Evolutionary conservation across 2,797 vertebrate species (phyloP), one percentile per base, ranked within the genome.

Genomic region (Myiotriccus ornatus): DNA sequence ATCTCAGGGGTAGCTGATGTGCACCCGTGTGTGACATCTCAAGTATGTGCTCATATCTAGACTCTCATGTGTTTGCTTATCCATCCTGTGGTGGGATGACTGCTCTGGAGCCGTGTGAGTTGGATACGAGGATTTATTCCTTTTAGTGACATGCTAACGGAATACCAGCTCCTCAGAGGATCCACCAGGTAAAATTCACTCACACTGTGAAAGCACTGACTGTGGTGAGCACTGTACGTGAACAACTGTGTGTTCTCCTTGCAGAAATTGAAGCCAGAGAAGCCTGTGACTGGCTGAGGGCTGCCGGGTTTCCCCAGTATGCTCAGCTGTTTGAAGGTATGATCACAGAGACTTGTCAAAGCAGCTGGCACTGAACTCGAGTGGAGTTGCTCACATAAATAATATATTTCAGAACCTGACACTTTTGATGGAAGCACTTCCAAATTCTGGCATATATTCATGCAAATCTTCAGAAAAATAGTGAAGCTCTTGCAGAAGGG

Each of bases 211-310:
- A 74, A 79, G 62, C 37, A 6, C 13, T 32, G 18, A 14, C 37
- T 57, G 44, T 34, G 67, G 19, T 55, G 73, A 64, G 65, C 16
- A 0, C 59, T 50, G 17, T 34, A 35, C 55, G 23, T 46, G 52
- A 80, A 41, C 27, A 7, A 53, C 16, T 68, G 75, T 95, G 37
- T 97, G 93, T 93, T 86, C 71, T 91, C 87, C 1, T 98, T 98
- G 91, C 97, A 99, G 99, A 99, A 97, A 98, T 98, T 90, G 98
- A 99, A 98, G 98, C 98, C 82, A 98, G 98, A 94, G 98, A 99
- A 97, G 98, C 98, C 91, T 99, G 98, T 35, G 97, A 98, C 94
- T 99, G 99, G 99, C 98, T 99, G 96, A 97, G 97, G 95, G 98
- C 98, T 6, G 98, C 98, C 23, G 99, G 98, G 41, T 99, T 99